Base-by-base conservation (phyloP, 2,113 vertebrate species). In the Sphyrna mokarran region DNA sequence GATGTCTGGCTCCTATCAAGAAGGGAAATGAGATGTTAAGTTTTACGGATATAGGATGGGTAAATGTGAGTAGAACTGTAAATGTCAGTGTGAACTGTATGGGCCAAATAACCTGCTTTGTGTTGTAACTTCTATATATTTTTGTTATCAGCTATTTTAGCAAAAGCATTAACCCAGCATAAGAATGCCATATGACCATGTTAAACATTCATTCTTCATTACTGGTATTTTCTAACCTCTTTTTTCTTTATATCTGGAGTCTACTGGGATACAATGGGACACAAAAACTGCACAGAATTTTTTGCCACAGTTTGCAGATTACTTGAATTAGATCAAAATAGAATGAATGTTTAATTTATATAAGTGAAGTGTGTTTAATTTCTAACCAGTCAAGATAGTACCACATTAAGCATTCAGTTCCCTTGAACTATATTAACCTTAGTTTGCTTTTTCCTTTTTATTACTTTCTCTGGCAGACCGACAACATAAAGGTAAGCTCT, bases 401-500 rank as follows among this genome's bases (percentile, higher is more conserved):
- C 61, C 26, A 61, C 61, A 93, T 63, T 22, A 68, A 37, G n/a
- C 33, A 93, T 93, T 7, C 89, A 93, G 18, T 93, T 40, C n/a
- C 5, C 89, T 93, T 93, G 89, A 93, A 93, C n/a, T 66, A 66
- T n/a, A 93, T 93, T 93, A 93, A 93, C 61, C 4, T n/a, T 93
- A 93, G 61, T 93, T 93, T 93, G 18, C 96, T 96, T 95, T 96
- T n/a, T 86, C 96, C 69, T 95, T 97, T 94, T 96, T 48, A 69
- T 96, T 96, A 95, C 95, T 96, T 96, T 95, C 43, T 8, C 80
- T 96, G 96, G 66, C 97, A 98, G 98, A 98, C 43, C 98, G 98
- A 96, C 97, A 97, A 96, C 97, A 97, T 0, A 98, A 98, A 98
- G 98, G 98, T 98, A 97, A 96, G 97, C 61, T 69, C 16, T 72